phyloP scores from a whole-genome alignment of 2,113 vertebrate genomes.

The Crotophaga sulcirostris region DNA sequence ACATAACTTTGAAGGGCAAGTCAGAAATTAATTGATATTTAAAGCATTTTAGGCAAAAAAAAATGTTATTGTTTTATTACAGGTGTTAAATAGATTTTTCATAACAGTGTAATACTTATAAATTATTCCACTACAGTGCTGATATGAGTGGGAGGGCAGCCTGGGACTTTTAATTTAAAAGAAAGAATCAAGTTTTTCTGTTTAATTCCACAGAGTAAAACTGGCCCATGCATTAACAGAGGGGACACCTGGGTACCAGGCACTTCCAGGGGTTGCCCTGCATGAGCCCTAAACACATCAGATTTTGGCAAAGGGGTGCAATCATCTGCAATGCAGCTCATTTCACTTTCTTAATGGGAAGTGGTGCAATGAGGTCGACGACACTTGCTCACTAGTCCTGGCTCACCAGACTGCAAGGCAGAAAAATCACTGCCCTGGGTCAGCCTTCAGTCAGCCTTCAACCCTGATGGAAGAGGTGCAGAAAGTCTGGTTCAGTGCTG shows the following conservation, averaged over 20 bases:
- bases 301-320: background rate
- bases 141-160: background rate
- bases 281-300: background rate
- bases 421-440: background rate
- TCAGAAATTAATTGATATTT: background rate
- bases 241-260: accelerated
- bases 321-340: accelerated
- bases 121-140: background rate
- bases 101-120: background rate
- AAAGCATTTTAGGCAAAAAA: background rate
- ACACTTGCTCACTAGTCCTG: background rate
- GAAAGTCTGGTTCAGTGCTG: background rate
- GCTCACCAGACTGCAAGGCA: background rate
- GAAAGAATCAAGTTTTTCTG: background rate
- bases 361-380: background rate
- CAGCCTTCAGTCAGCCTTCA: background rate
- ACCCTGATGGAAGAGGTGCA: background rate
- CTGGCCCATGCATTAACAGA: background rate
- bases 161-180: background rate
- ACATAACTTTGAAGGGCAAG: background rate
- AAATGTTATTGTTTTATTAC: background rate
- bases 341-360: background rate
- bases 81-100: background rate
- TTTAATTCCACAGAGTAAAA: background rate
- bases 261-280: background rate